These are phyloP conservation scores for Drosophila eohydei DNA, from an alignment of 2,888 invertebrate species.

Conservation along the genomic window DNA sequence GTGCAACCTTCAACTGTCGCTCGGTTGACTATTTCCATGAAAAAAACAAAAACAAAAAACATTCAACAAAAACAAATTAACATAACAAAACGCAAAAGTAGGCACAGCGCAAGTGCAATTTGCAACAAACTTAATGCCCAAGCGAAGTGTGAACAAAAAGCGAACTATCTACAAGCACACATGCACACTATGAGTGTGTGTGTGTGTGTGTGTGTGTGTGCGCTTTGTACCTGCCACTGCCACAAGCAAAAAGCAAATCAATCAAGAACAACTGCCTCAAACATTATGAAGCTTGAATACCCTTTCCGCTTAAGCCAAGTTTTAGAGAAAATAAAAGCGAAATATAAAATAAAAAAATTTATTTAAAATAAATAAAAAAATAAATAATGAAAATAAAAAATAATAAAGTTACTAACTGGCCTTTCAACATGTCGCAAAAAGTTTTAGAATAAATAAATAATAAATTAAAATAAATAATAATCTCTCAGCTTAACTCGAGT, in stretches of 20 bases:
- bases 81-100: constrained; percentile 57
- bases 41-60: constrained; percentile 29
- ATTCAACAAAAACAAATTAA: constrained; percentile 61
- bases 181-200: not conserved
- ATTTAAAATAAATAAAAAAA: not conserved
- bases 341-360: not conserved
- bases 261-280: not conserved
- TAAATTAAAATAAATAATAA: constrained; percentile 1
- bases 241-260: constrained; percentile 29
- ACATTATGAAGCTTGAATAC: not conserved
- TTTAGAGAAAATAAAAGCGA: no score
- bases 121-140: constrained; percentile 64
- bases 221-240: constrained; percentile 39
- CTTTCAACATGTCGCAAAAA: not conserved
- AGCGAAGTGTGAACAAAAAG: constrained; percentile 60
- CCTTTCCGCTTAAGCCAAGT: not conserved
- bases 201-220: not conserved
- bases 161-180: constrained; percentile 14
- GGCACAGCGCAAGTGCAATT: constrained; percentile 70
- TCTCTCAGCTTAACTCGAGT: not conserved
- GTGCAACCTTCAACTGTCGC: constrained; percentile 74
- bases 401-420: not conserved
- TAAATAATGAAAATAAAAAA: not conserved
- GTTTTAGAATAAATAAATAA: not conserved
- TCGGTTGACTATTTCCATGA: constrained; percentile 47